phyloP scores from a whole-genome alignment of 2,888 invertebrate genomes.

The Bombylius discolor region DNA sequence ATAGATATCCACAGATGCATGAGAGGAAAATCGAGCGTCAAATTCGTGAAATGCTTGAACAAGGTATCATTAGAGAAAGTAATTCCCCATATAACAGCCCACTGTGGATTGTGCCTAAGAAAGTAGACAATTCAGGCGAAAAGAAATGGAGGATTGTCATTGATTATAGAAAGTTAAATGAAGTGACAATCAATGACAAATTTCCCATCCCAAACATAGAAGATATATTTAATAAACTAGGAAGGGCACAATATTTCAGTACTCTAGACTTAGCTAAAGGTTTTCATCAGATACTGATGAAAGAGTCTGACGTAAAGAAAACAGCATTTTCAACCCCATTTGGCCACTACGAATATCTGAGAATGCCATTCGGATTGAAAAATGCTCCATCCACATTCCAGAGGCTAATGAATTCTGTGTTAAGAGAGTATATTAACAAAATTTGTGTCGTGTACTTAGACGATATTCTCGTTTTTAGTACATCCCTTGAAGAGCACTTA shows the following conservation, averaged over 20 bases:
- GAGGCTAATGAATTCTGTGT: conserved; percentile 7
- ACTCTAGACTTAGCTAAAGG: conserved; percentile 11
- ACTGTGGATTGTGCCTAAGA: conserved; percentile 13
- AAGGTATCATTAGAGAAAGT: conserved; percentile 8
- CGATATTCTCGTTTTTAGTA: conserved; percentile 9
- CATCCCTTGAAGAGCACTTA: conserved; percentile 11
- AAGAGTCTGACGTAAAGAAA: conserved; percentile 6
- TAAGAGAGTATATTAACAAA: conserved; percentile 2
- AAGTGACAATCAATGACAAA: conserved; percentile 13
- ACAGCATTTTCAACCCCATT: conserved; percentile 7
- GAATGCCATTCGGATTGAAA: conserved; percentile 3
- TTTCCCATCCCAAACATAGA: conserved; percentile 15
- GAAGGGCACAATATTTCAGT: conserved; percentile 10
- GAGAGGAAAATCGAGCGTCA: conserved; percentile 10
- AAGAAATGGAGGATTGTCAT: conserved; percentile 13
- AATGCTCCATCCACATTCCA: conserved; percentile 8
- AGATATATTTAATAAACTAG: conserved; percentile 11
- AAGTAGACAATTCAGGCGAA: conserved; percentile 10
- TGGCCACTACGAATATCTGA: conserved; percentile 1
- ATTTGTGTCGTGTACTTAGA: conserved; percentile 9
- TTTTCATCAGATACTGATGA: conserved; percentile 10
- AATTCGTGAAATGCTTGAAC: conserved; percentile 7
- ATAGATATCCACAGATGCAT: conserved; percentile 10
- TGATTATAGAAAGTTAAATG: conserved; percentile 5
- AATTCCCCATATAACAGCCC: conserved; percentile 12